Evolutionary conservation across 1,140 invertebrate species (phyloP).

Genomic region (Brachionus calyciflorus): DNA sequence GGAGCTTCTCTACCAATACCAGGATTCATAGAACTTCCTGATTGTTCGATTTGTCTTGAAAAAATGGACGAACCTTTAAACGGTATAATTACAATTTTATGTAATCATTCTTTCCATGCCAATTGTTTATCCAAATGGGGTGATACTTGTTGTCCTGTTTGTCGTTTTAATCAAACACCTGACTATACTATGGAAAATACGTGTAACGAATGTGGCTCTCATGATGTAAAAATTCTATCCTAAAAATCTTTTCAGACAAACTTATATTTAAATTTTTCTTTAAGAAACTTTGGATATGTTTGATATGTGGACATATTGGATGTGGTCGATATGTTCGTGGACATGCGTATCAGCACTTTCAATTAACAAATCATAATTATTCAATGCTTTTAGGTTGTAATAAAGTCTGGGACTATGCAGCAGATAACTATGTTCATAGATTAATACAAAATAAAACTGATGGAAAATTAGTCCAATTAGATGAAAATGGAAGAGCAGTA

Average conservation of each 20-base stretch:
- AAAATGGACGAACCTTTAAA: constrained; percentile 92
- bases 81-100: constrained; percentile 92
- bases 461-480: constrained; percentile 83
- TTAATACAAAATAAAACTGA: constrained; percentile 92
- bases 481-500: constrained; percentile 63
- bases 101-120: constrained; percentile 96
- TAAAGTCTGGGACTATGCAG: constrained; percentile 95
- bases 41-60: constrained; percentile 92
- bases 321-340: constrained; percentile 79
- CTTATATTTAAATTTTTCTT: constrained; percentile 57
- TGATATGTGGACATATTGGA: constrained; percentile 96
- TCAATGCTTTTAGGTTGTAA: constrained; percentile 89
- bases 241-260: not conserved
- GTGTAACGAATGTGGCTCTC: constrained; percentile 76
- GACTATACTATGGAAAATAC: constrained; percentile 74
- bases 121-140: constrained; percentile 91
- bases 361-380: constrained; percentile 91
- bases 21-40: constrained; percentile 87
- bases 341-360: constrained; percentile 80
- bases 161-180: constrained; percentile 77
- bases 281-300: constrained; percentile 83
- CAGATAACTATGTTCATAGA: constrained; percentile 95
- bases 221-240: constrained; percentile 56
- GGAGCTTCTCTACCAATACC: constrained; percentile 56
- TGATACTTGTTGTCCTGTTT: constrained; percentile 71